A percentile compares a stretch with the other conserved stretches of the same genome.
Evolutionary conservation across 2,113 vertebrate species (phyloP).

Genomic region (Cheilinus undulatus): DNA sequence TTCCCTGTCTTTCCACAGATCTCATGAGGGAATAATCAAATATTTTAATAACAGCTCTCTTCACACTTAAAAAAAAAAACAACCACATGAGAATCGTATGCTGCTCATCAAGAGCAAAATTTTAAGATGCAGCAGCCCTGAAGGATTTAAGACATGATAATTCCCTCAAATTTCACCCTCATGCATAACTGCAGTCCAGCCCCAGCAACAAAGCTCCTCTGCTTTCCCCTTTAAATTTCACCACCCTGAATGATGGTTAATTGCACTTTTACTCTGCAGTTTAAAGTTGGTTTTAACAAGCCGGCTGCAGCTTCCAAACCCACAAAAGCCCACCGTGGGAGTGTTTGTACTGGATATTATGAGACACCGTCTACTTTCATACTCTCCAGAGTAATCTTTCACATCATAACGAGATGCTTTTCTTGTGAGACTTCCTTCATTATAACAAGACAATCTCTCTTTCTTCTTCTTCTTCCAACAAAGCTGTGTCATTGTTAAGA

Average conservation of each 20-base stretch:
- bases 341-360: constrained; percentile 26
- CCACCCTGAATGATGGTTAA: constrained; percentile 33
- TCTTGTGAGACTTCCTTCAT: constrained; percentile 25
- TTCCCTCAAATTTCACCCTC: neutral
- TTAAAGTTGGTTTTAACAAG: constrained; percentile 57
- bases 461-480: neutral
- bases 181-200: neutral
- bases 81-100: constrained; percentile 7
- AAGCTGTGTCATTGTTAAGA: constrained; percentile 23
- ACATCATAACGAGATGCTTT: constrained; percentile 31
- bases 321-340: constrained; percentile 26
- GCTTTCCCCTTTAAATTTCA: constrained; percentile 7
- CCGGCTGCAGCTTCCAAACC: constrained; percentile 27
- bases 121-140: neutral
- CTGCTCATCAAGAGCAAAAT: neutral
- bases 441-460: constrained; percentile 12
- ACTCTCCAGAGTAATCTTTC: constrained; percentile 30
- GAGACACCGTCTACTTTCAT: constrained; percentile 25
- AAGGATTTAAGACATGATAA: constrained; percentile 1
- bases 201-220: neutral
- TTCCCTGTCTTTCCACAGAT: no score
- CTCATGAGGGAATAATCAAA: no score
- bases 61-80: constrained; percentile 7
- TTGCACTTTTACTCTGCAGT: constrained; percentile 44
- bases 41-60: neutral